phyloP scores from a whole-genome alignment of 2,113 vertebrate genomes.

The Butorides virescens region DNA sequence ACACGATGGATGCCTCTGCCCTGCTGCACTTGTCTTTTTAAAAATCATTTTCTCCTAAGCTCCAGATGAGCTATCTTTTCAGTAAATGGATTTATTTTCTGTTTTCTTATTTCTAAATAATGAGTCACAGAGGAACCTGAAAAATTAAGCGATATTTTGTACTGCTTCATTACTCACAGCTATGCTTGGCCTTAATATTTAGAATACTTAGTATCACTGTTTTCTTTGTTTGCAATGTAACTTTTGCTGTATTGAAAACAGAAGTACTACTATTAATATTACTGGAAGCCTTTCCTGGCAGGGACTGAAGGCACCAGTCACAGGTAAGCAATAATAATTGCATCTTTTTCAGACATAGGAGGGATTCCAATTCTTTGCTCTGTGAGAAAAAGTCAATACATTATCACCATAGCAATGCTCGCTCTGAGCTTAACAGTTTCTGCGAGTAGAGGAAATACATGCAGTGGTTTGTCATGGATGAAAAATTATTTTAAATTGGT shows the following conservation, averaged over 20 bases:
- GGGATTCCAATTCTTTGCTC: neutral
- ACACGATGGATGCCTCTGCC: neutral
- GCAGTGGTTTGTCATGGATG: neutral
- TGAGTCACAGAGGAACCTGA: neutral
- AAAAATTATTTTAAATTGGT: neutral
- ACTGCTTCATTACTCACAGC: neutral
- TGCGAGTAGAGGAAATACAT: neutral
- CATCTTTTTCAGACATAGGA: neutral
- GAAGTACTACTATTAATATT: neutral
- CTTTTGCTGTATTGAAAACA: neutral
- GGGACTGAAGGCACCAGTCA: neutral
- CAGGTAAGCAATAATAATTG: neutral
- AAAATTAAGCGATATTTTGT: neutral
- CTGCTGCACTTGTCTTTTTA: accelerated
- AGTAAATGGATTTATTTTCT: neutral
- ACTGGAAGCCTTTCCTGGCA: neutral
- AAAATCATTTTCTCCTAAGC: neutral
- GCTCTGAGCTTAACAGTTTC: neutral
- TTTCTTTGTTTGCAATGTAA: neutral
- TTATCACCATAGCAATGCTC: constrained; percentile 20
- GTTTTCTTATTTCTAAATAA: neutral
- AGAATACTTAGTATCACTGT: neutral
- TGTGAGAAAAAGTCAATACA: constrained; percentile 8
- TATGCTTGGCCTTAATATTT: neutral
- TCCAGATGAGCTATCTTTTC: neutral